Evolutionary conservation across 2,113 vertebrate species (phyloP), one percentile per base, ranked within the genome.

Genomic region (Prinia subflava): DNA sequence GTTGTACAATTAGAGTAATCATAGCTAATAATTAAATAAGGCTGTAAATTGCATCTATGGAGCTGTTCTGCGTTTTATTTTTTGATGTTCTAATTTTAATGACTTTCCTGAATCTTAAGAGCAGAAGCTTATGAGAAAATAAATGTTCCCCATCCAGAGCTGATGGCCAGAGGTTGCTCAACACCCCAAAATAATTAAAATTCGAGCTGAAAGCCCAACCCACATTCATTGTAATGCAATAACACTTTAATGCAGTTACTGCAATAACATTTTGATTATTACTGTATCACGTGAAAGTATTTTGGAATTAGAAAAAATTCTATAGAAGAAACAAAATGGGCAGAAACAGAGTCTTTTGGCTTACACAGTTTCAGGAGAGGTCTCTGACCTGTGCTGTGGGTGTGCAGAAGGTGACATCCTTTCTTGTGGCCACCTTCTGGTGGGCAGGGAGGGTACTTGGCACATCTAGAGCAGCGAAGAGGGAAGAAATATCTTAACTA

Each of bases 1-100:
- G 55, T 59, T 83, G 30, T 31, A 30, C 59, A 90, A 88, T 86
- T 86, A 83, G 18, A 74, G 33, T 63, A 80, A 88, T 86, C 64
- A 85, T 81, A 81, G 37, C 27, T 92, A 88, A 90, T 90, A 70
- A 42, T 85, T 93, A 93, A 95, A 74, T 80, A 94, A 92, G 47
- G 71, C 23, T 71, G 67, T 70, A 46, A 83, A 94, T 53, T 79
- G n/a, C 30, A 70, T 74, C 27, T 70, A 2, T 52, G 67, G 23
- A 90, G 24, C 55, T 63, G 22, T 63, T 95, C 47, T 73, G 46
- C 6, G 2, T 56, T 56, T 57, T 71, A 81, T 52, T 73, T 53
- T 87, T 50, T 76, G 6, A 25, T 73, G 35, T 42, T 39, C 30
- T 76, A 21, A 13, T 16, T 79, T 92, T 91, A 87, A 83, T 64